Conservation (phyloP, 2,113 vertebrate genomes). For the Centrocercus urophasianus region DNA sequence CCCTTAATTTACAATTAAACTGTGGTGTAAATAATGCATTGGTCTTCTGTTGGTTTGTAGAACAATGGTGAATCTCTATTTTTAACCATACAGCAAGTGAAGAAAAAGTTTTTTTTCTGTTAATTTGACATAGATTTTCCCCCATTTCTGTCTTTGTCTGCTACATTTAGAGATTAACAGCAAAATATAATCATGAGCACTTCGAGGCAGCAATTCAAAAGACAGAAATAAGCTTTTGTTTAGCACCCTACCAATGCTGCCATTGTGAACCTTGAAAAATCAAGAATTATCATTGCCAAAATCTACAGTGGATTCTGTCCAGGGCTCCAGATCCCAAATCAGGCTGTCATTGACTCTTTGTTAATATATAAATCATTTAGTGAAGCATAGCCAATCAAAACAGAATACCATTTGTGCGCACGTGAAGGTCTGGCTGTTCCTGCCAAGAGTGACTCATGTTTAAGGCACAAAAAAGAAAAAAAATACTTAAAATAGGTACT, state of each 20-base stretch:
- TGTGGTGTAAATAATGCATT: not conserved
- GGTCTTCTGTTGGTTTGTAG: not conserved
- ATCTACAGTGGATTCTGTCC: conserved; percentile 18
- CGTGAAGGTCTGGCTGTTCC: not conserved
- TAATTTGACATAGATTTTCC: not conserved
- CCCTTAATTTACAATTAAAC: not conserved
- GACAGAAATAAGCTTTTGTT: conserved; percentile 37
- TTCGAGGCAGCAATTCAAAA: conserved; percentile 9
- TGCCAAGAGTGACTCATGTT: conserved; percentile 59
- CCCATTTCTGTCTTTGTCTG: not conserved
- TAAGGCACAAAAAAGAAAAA: conserved; percentile 24
- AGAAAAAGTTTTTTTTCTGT: not conserved
- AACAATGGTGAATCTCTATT: not conserved
- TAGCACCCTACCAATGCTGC: not conserved
- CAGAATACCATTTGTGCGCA: conserved; percentile 50
- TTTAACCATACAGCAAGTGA: not conserved
- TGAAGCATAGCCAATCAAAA: conserved; percentile 61
- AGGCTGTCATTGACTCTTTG: conserved; percentile 39
- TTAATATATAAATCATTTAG: conserved; percentile 66
- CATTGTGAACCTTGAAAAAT: conserved; percentile 22
- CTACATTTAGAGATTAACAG: not conserved
- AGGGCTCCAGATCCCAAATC: conserved; percentile 28
- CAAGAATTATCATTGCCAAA: conserved; percentile 1
- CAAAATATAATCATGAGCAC: not conserved
- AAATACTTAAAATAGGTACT: conserved; percentile 36